These are phyloP conservation scores for Catamblyrhynchus diadema DNA, from an alignment of 2,797 vertebrate genomes.

Conservation along the genomic window DNA sequence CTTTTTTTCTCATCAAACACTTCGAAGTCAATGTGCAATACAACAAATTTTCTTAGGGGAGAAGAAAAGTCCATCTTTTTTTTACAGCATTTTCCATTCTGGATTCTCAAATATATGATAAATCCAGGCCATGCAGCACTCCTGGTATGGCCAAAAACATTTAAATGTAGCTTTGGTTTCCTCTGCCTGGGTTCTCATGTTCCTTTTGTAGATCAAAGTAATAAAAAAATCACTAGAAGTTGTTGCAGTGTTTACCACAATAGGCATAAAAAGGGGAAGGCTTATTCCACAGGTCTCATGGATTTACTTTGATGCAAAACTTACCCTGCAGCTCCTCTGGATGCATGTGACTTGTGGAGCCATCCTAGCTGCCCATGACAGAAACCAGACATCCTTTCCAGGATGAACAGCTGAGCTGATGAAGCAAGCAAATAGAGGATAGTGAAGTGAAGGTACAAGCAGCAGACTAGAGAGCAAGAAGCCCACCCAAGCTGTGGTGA, in stretches of 20 bases:
- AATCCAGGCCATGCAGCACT: background rate
- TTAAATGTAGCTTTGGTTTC: background rate
- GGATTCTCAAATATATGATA: background rate
- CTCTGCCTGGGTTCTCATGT: background rate
- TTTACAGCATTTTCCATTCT: background rate
- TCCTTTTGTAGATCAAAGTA: background rate
- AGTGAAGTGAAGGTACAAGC: background rate
- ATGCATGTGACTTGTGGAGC: background rate
- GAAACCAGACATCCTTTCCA: constrained; percentile 49
- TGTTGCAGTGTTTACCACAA: background rate
- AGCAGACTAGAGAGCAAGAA: background rate
- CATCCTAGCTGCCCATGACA: constrained; percentile 13
- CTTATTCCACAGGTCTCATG: background rate
- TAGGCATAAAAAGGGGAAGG: background rate
- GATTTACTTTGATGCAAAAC: background rate
- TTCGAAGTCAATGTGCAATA: background rate
- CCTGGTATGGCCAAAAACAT: background rate
- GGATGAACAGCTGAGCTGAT: background rate
- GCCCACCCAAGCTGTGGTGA: background rate
- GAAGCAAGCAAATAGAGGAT: background rate
- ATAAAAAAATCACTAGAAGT: background rate
- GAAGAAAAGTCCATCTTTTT: fast-evolving
- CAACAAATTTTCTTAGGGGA: background rate
- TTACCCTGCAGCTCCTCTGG: background rate
- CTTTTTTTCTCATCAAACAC: background rate